Conservation (phyloP, 2,888 invertebrate genomes). For the Sarcophaga subvicina region DNA sequence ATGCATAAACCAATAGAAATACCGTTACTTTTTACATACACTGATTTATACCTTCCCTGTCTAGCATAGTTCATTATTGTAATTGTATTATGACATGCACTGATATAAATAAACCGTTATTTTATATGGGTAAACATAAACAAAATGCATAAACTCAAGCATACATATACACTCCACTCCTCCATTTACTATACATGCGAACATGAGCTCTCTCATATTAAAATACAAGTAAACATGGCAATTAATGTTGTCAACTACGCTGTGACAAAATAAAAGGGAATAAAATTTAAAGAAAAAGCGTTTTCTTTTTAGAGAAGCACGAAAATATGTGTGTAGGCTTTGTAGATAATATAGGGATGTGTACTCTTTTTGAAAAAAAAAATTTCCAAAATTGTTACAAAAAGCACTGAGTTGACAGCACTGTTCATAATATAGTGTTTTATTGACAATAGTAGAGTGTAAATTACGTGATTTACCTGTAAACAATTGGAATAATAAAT, state of each 20-base stretch:
- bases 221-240: neutral
- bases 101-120: conserved; percentile 29
- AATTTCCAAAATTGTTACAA: no score
- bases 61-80: conserved; percentile 31
- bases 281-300: no score
- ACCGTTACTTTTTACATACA: neutral
- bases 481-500: neutral
- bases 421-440: neutral
- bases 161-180: neutral
- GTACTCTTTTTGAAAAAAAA: no score
- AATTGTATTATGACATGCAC: conserved; percentile 26
- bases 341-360: no score
- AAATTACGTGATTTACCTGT: conserved; percentile 47
- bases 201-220: neutral
- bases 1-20: conserved; percentile 48
- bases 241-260: neutral
- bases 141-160: neutral
- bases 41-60: conserved; percentile 2
- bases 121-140: conserved; percentile 10
- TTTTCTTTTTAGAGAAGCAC: no score
- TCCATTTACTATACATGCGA: neutral
- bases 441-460: conserved; percentile 17
- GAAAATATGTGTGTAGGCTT: no score
- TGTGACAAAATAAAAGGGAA: neutral
- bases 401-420: no score